Evolutionary conservation across 1,140 invertebrate species (phyloP).

Genomic region (Drosophila baimaii): DNA sequence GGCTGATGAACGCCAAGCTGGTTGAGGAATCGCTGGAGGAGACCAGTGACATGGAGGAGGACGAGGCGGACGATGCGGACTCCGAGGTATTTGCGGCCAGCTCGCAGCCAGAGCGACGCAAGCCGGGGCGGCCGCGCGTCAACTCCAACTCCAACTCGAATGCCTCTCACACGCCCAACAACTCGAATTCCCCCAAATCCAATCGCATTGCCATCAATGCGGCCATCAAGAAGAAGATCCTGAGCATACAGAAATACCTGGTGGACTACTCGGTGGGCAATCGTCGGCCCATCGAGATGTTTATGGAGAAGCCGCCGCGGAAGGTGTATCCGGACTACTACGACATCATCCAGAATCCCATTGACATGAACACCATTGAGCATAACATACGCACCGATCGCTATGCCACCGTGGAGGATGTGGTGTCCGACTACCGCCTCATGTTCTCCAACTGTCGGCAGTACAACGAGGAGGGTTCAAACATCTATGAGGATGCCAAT

Average conservation of each 20-base stretch:
- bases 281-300: constrained; percentile 94
- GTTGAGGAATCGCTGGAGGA: constrained; percentile 80
- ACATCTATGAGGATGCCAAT: constrained; percentile 97
- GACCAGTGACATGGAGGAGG: constrained; percentile 75
- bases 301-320: constrained; percentile 98
- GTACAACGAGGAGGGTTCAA: constrained; percentile 98
- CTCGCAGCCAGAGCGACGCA: constrained; percentile 71
- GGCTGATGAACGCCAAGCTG: constrained; percentile 81
- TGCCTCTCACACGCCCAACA: constrained; percentile 84
- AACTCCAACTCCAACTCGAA: constrained; percentile 85
- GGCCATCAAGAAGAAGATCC: constrained; percentile 89
- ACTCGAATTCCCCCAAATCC: constrained; percentile 69
- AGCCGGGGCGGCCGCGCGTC: constrained; percentile 78
- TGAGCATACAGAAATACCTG: constrained; percentile 90
- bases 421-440: constrained; percentile 88
- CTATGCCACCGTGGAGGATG: constrained; percentile 87
- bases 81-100: constrained; percentile 50
- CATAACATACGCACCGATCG: constrained; percentile 92
- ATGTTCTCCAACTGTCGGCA: constrained; percentile 98
- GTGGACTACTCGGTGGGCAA: constrained; percentile 92
- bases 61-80: constrained; percentile 54
- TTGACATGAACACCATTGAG: constrained; percentile 97
- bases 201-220: constrained; percentile 80
- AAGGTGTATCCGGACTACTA: constrained; percentile 98
- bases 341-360: constrained; percentile 96